Percentiles rank a stretch among this genome's conserved stretches.
Conservation (phyloP, 2,888 invertebrate species). For the Sarcophaga rosellei region DNA sequence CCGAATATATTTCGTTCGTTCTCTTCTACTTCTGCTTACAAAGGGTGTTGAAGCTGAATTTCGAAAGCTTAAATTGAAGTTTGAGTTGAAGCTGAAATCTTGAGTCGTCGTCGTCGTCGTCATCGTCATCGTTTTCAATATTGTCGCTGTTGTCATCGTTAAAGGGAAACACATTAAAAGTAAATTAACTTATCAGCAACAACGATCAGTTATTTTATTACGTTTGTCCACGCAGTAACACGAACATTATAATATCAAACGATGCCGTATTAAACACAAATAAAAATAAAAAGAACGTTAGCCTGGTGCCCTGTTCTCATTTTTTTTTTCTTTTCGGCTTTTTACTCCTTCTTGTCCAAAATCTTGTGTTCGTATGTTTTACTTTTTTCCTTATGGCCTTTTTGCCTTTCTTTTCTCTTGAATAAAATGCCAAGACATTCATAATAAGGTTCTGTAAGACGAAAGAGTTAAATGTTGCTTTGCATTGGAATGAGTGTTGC, state of each 20-base stretch:
- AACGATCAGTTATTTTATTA: constrained; percentile 82
- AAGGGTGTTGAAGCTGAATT: constrained; percentile 14
- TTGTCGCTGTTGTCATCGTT: constrained; percentile 54
- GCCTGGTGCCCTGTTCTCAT: not conserved
- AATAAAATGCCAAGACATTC: constrained; percentile 27
- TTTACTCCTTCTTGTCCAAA: not conserved
- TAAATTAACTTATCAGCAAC: constrained; percentile 82
- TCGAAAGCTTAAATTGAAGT: constrained; percentile 29
- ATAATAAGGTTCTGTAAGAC: constrained; percentile 7
- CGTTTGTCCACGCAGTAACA: constrained; percentile 81
- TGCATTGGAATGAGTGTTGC: constrained; percentile 16
- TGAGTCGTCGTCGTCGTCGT: not conserved
- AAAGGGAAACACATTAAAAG: constrained; percentile 80
- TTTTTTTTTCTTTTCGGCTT: constrained; percentile 15
- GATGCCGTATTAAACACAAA: constrained; percentile 75
- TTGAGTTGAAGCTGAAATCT: constrained; percentile 25
- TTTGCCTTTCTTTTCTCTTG: constrained; percentile 29
- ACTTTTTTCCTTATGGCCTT: constrained; percentile 9
- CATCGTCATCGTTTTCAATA: constrained; percentile 43
- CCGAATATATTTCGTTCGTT: not conserved
- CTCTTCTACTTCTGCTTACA: not conserved
- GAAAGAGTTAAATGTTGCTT: constrained; percentile 14
- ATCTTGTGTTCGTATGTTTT: not conserved
- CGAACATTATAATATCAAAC: constrained; percentile 81
- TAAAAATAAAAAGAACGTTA: constrained; percentile 4